Conservation (phyloP, 1,140 invertebrate species). For the Orussus abietinus region DNA sequence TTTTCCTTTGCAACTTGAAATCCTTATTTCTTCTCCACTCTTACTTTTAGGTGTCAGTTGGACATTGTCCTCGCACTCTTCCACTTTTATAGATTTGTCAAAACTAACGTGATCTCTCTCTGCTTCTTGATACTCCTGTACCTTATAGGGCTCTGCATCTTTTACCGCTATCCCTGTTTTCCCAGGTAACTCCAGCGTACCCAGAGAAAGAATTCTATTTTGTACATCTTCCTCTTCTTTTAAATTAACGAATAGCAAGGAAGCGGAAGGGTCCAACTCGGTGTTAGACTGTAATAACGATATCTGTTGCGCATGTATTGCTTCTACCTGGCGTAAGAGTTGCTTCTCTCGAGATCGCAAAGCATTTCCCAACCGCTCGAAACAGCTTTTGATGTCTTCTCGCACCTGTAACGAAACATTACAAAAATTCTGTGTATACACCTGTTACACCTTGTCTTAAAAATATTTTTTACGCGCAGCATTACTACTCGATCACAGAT, state of each 20-base stretch:
- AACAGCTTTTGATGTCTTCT: slow-evolving; percentile 48
- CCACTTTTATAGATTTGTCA: slow-evolving; percentile 50
- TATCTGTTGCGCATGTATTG: slow-evolving; percentile 51
- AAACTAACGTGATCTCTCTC: slow-evolving; percentile 52
- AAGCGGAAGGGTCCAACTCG: slow-evolving; percentile 28
- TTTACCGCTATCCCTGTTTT: slow-evolving; percentile 48
- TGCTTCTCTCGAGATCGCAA: slow-evolving; percentile 53
- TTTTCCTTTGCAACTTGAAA: slow-evolving; percentile 16
- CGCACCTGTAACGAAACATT: slow-evolving; percentile 46
- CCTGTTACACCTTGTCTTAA: neutral
- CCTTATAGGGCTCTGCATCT: slow-evolving; percentile 42
- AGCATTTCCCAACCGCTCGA: slow-evolving; percentile 46
- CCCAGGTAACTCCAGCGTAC: slow-evolving; percentile 50
- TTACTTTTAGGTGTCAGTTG: slow-evolving; percentile 17
- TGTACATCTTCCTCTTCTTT: slow-evolving; percentile 42
- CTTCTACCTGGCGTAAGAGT: slow-evolving; percentile 55
- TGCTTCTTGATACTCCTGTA: slow-evolving; percentile 47
- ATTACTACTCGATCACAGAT: neutral
- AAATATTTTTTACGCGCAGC: neutral
- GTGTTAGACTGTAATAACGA: slow-evolving; percentile 41
- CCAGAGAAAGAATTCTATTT: slow-evolving; percentile 49
- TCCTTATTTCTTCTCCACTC: slow-evolving; percentile 11
- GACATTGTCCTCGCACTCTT: slow-evolving; percentile 33
- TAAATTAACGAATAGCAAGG: slow-evolving; percentile 40
- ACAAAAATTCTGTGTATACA: slow-evolving; percentile 1